A percentile compares a stretch with the other conserved stretches of the same genome.
Conservation (phyloP, 2,113 vertebrate species). For the Potamarius usumacintae region DNA sequence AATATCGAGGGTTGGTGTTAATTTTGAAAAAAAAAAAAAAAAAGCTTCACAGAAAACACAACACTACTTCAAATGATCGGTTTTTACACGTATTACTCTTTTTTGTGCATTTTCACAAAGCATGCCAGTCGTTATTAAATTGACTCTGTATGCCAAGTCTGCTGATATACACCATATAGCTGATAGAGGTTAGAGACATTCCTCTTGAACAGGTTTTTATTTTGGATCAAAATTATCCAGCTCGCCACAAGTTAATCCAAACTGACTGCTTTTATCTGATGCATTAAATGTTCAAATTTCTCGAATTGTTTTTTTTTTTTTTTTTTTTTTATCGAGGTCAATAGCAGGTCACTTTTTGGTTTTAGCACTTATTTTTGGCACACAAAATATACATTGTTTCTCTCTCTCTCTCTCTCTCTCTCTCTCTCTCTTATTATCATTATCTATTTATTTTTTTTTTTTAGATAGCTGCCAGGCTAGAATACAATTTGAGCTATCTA, state of each 20-base stretch:
- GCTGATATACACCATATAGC: neutral
- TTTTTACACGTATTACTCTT: neutral
- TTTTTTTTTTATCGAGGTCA: neutral
- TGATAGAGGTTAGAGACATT: neutral
- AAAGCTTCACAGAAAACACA: neutral
- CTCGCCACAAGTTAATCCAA: neutral
- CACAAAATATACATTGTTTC: neutral
- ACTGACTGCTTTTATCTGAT: neutral
- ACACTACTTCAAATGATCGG: neutral
- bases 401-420: neutral
- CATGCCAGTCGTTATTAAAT: neutral
- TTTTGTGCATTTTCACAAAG: neutral
- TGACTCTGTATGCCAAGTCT: neutral
- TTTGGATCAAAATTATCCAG: neutral
- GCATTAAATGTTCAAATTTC: neutral
- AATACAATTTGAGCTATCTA: neutral
- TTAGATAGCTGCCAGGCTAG: neutral
- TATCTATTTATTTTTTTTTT: constrained; percentile 13
- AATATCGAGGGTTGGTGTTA: neutral
- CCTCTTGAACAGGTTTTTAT: neutral
- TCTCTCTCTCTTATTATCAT: neutral
- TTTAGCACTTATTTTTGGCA: neutral
- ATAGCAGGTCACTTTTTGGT: neutral
- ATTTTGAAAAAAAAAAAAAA: neutral
- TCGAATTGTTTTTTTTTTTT: neutral